phyloP scores from a whole-genome alignment of 2,888 invertebrate species.

The Melinopterus prodromus region DNA sequence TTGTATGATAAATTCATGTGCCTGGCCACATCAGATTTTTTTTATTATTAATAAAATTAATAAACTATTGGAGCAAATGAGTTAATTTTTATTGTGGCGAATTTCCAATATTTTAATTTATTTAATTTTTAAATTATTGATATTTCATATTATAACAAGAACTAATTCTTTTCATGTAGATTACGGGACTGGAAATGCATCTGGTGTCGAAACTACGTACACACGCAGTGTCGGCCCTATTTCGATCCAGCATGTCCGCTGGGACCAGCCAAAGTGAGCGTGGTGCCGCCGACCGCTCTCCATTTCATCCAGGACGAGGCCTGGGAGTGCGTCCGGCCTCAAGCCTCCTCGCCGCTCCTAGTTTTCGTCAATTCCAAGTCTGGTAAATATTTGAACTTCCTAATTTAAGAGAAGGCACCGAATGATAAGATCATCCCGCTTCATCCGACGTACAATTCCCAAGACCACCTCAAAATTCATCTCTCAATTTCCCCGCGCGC shows the following conservation, averaged over 20 bases:
- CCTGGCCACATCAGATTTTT: too few relatives aligned
- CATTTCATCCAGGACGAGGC: slow-evolving; percentile 93
- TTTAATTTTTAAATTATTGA: too few relatives aligned
- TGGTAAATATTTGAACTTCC: slow-evolving; percentile 58
- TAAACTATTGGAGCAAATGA: too few relatives aligned
- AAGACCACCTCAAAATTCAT: neutral
- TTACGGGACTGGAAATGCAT: slow-evolving; percentile 96
- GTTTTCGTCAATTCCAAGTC: slow-evolving; percentile 99
- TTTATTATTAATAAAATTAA: too few relatives aligned
- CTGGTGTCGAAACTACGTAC: slow-evolving; percentile 93
- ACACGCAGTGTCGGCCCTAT: slow-evolving; percentile 87
- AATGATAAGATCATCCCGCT: neutral
- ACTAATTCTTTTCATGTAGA: slow-evolving; percentile 57
- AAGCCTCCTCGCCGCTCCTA: slow-evolving; percentile 76
- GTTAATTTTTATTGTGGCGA: too few relatives aligned
- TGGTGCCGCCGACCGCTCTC: slow-evolving; percentile 93
- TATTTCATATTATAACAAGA: neutral
- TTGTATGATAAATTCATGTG: too few relatives aligned
- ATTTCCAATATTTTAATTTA: too few relatives aligned
- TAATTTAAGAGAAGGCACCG: neutral
- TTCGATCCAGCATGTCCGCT: slow-evolving; percentile 83
- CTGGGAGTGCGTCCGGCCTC: slow-evolving; percentile 84
- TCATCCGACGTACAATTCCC: neutral
- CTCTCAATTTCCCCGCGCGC: neutral
- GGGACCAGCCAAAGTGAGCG: slow-evolving; percentile 88